Conservation (phyloP, 2,888 invertebrate species). For the Stramonita haemastoma region DNA sequence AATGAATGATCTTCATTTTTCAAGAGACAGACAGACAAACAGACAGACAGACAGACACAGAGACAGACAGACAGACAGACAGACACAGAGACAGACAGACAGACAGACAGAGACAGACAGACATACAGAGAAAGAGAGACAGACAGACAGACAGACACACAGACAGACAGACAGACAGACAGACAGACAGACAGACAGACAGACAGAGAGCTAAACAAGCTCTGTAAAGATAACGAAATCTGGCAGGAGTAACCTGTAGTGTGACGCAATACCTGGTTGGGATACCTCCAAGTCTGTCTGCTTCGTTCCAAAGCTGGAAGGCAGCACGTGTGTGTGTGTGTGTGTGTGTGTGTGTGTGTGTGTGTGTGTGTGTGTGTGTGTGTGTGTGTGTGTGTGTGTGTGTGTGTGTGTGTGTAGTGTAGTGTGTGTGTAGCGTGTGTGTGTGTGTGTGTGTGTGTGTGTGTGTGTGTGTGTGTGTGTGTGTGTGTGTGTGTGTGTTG, state of each 20-base stretch:
- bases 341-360: neutral
- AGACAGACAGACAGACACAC: neutral
- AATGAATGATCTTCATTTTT: too few relatives aligned
- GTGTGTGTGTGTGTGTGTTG: too few relatives aligned
- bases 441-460: constrained; percentile 14
- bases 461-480: too few relatives aligned
- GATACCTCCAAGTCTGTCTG: too few relatives aligned
- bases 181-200: too few relatives aligned
- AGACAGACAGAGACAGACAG: neutral
- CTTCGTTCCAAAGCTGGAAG: too few relatives aligned
- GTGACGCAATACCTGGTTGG: neutral
- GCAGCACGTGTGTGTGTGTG: neutral
- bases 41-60: too few relatives aligned
- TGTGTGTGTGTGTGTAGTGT: too few relatives aligned
- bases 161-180: too few relatives aligned
- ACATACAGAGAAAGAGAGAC: neutral
- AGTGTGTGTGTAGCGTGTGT: neutral
- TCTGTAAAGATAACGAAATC: neutral
- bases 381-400: neutral
- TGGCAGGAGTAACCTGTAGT: neutral
- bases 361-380: neutral
- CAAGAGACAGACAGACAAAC: too few relatives aligned
- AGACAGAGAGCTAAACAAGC: neutral
- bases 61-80: neutral
- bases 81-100: neutral